phyloP scores from a whole-genome alignment of 2,888 invertebrate species.

The Hydroisotoma schaefferi region DNA sequence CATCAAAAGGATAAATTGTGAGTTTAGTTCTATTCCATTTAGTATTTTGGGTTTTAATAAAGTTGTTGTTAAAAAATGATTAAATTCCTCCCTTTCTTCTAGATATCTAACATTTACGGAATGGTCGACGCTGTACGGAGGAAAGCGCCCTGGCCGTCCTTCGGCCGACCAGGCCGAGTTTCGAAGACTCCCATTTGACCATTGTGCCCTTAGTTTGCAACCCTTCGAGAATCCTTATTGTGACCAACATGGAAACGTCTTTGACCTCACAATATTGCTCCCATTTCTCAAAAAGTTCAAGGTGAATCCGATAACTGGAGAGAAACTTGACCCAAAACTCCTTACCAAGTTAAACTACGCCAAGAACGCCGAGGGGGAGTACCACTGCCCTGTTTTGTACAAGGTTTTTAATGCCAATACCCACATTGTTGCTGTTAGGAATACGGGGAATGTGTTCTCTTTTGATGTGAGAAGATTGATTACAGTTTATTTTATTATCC shows the following conservation, averaged over 20 bases:
- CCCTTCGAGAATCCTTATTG: constrained; percentile 91
- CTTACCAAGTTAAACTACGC: constrained; percentile 81
- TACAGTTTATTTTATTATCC: neutral
- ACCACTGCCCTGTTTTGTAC: constrained; percentile 91
- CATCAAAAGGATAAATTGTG: constrained; percentile 94
- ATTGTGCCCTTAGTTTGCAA: constrained; percentile 85
- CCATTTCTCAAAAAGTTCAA: constrained; percentile 87
- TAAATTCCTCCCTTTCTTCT: constrained; percentile 19
- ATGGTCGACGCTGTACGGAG: constrained; percentile 86
- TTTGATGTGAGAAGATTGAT: constrained; percentile 61
- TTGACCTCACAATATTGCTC: constrained; percentile 81
- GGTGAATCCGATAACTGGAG: constrained; percentile 89
- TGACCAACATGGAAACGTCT: constrained; percentile 85
- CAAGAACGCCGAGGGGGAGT: constrained; percentile 76
- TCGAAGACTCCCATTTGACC: constrained; percentile 84
- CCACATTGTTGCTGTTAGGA: constrained; percentile 82
- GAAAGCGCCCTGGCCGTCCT: constrained; percentile 73
- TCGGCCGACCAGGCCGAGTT: constrained; percentile 62
- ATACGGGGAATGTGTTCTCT: constrained; percentile 93
- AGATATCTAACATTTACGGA: constrained; percentile 84
- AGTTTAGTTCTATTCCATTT: constrained; percentile 48
- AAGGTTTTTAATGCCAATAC: constrained; percentile 90
- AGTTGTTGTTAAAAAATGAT: constrained; percentile 3
- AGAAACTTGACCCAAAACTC: constrained; percentile 75
- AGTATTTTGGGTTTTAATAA: constrained; percentile 2